Conservation (phyloP, 2,113 vertebrate species). For the Ibidorhyncha struthersii region DNA sequence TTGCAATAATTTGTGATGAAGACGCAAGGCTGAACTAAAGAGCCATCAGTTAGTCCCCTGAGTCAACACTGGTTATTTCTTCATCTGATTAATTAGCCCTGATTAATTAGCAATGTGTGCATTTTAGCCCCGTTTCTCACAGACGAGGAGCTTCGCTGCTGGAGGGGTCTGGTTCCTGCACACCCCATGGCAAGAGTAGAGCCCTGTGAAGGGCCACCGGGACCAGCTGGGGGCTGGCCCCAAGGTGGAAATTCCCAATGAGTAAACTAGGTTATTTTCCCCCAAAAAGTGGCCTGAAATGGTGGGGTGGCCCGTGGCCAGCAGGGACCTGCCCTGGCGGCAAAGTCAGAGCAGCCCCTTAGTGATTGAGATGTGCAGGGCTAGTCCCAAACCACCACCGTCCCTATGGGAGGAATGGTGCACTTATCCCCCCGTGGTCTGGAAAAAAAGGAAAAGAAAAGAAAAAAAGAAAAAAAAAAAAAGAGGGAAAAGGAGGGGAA, state of each 20-base stretch:
- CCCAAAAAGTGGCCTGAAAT: background rate
- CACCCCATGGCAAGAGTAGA: background rate
- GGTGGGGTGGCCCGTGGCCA: background rate
- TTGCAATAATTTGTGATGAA: background rate
- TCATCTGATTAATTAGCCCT: background rate
- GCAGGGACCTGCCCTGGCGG: background rate
- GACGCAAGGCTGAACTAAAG: background rate
- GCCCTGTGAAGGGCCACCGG: background rate
- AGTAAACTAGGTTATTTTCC: background rate
- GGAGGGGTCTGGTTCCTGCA: background rate
- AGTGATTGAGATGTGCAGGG: fast-evolving
- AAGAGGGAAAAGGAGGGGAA: fast-evolving
- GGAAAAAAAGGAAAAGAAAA: background rate
- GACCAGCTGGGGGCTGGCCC: background rate
- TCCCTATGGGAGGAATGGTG: too few relatives aligned
- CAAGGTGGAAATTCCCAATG: background rate
- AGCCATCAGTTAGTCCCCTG: too few relatives aligned
- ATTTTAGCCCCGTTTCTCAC: background rate
- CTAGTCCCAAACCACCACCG: background rate
- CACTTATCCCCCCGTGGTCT: background rate
- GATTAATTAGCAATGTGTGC: background rate
- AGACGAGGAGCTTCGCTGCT: background rate
- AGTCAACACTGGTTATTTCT: background rate
- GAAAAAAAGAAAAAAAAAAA: fast-evolving
- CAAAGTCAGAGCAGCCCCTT: background rate